phyloP scores from a whole-genome alignment of 2,888 invertebrate species.

The Leptinotarsa juncta region DNA sequence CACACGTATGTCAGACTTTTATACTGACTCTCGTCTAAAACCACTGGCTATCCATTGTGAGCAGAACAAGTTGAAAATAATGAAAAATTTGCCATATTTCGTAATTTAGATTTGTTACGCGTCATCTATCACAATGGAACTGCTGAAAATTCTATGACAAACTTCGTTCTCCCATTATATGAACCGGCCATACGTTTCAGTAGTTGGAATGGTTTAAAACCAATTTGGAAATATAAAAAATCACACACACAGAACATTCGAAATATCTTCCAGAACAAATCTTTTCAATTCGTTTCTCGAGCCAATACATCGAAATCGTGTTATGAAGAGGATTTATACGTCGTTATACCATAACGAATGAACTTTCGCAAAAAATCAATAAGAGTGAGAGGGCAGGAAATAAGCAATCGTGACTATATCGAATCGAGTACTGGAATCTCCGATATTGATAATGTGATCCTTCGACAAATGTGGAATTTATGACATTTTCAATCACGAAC shows the following conservation, averaged over 20 bases:
- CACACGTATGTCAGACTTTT: too few species aligned
- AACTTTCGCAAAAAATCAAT: constrained; percentile 17
- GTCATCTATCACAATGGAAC: not conserved
- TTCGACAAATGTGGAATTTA: not conserved
- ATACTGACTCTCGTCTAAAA: too few species aligned
- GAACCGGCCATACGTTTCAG: constrained; percentile 28
- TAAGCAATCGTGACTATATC: not conserved
- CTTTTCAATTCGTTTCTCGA: constrained; percentile 36
- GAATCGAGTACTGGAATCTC: not conserved
- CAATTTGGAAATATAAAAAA: constrained; percentile 34
- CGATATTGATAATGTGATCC: not conserved
- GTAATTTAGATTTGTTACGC: not conserved
- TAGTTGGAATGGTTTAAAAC: constrained; percentile 26
- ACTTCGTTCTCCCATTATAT: not conserved
- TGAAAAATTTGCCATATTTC: too few species aligned
- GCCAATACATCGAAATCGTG: constrained; percentile 34
- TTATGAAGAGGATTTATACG: constrained; percentile 15
- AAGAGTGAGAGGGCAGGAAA: not conserved
- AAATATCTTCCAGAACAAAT: constrained; percentile 34
- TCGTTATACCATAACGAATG: constrained; percentile 6
- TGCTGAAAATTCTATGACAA: not conserved
- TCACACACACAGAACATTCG: constrained; percentile 21
- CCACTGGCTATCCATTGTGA: too few species aligned
- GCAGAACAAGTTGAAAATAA: too few species aligned
- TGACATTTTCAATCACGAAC: not conserved